Percentiles rank a stretch among this genome's conserved stretches.
phyloP scores from a whole-genome alignment of 2,113 vertebrate species.

The Tonatia bakeri region DNA sequence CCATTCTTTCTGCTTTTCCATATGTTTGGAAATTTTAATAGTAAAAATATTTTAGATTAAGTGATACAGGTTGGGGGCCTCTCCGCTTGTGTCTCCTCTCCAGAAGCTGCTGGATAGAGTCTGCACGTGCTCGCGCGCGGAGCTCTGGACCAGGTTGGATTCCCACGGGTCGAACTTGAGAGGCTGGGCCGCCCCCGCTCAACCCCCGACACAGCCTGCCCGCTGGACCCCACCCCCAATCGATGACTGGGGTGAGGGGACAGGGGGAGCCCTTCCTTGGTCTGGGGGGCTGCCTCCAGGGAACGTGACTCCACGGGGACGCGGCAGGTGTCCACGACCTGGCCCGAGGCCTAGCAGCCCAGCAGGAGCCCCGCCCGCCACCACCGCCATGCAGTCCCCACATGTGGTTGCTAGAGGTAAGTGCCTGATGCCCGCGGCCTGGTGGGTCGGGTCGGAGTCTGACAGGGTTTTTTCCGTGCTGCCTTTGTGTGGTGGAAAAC shows the following conservation, averaged over 20 bases:
- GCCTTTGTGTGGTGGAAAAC: neutral
- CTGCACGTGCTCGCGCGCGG: neutral
- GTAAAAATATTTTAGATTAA: neutral
- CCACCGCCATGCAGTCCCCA: accelerated
- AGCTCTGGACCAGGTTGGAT: neutral
- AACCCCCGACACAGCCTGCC: neutral
- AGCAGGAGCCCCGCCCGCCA: accelerated
- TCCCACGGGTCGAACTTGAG: neutral
- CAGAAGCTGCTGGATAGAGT: neutral
- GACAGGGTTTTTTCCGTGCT: neutral
- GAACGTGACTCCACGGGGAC: neutral
- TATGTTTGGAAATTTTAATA: neutral
- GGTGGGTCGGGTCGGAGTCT: neutral
- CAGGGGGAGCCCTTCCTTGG: neutral
- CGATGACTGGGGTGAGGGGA: neutral
- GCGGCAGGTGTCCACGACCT: neutral
- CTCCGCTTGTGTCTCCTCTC: neutral
- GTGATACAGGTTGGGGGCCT: neutral
- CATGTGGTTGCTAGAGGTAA: too few species aligned
- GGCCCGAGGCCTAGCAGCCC: neutral
- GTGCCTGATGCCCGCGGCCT: accelerated
- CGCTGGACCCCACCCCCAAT: accelerated
- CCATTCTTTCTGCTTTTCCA: neutral
- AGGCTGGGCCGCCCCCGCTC: neutral
- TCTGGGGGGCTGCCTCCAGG: neutral